Evolutionary conservation across 2,888 invertebrate genomes (phyloP).

Genomic region (Megalurothrips usitatus): DNA sequence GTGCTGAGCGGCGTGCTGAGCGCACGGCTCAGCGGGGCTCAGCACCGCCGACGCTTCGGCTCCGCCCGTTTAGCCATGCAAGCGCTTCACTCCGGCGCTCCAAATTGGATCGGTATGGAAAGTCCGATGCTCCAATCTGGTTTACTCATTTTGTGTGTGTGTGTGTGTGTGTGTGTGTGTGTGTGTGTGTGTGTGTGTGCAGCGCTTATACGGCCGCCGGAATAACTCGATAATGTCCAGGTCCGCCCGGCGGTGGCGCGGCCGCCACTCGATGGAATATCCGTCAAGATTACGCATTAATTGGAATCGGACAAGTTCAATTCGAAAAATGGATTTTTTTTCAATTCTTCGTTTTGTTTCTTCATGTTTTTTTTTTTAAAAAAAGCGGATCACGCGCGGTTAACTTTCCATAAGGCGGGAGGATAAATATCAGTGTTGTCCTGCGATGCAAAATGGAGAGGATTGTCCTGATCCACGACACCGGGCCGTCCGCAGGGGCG

Average conservation of each 20-base stretch:
- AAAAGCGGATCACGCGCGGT: too few relatives aligned
- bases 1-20: too few relatives aligned
- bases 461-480: too few relatives aligned
- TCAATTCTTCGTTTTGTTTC: too few relatives aligned
- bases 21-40: too few relatives aligned
- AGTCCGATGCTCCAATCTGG: constrained; percentile 23
- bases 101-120: constrained; percentile 26
- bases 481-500: too few relatives aligned
- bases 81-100: neutral
- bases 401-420: too few relatives aligned
- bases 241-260: neutral
- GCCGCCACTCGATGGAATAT: neutral
- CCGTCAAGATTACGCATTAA: neutral
- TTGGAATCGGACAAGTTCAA: neutral
- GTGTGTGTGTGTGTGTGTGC: neutral
- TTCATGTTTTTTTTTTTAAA: too few relatives aligned
- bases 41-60: too few relatives aligned
- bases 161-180: neutral
- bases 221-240: neutral
- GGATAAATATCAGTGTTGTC: too few relatives aligned
- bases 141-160: neutral
- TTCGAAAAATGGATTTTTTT: neutral
- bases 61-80: constrained; percentile 5
- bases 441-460: too few relatives aligned
- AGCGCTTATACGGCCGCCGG: too few relatives aligned